phyloP scores from a whole-genome alignment of 2,113 vertebrate species.

The Ellobius talpinus region DNA sequence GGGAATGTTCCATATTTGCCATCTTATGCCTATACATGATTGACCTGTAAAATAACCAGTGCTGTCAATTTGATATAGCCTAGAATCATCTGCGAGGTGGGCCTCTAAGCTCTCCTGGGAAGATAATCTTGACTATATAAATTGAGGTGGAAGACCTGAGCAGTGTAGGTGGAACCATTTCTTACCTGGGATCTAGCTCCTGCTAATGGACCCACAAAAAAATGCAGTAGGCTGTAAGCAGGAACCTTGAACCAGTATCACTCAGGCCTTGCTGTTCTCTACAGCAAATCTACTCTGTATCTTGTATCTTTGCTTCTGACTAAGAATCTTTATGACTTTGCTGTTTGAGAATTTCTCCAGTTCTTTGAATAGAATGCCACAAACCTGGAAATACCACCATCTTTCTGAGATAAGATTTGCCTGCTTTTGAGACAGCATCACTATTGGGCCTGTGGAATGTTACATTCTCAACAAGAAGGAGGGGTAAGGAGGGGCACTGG shows the following conservation, averaged over 20 bases:
- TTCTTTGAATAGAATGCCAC: background rate
- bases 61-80: background rate
- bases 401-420: background rate
- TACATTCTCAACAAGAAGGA: background rate
- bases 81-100: background rate
- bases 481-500: accelerated
- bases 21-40: background rate
- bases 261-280: background rate
- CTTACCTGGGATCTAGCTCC: background rate
- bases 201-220: background rate
- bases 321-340: background rate
- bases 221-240: background rate
- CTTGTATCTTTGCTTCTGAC: background rate
- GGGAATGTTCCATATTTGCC: background rate
- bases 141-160: background rate
- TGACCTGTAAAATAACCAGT: background rate
- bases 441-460: background rate
- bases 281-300: background rate
- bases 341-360: background rate
- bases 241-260: background rate
- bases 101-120: background rate
- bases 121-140: no score
- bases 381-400: background rate
- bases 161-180: background rate
- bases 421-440: background rate